Base-by-base conservation (phyloP, 2,888 invertebrate species). In the Pasiphila rectangulata region DNA sequence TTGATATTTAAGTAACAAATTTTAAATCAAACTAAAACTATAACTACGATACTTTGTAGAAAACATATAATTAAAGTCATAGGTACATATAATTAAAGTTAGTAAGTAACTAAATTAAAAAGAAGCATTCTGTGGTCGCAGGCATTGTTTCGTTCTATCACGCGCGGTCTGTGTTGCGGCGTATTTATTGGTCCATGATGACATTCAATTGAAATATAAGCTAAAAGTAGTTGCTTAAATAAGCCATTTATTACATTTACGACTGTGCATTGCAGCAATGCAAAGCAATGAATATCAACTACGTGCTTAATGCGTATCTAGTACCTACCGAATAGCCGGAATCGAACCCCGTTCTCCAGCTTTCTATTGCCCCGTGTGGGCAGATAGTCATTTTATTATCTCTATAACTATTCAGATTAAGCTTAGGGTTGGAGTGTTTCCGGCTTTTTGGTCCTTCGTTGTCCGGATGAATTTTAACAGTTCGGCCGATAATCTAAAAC, bases 371-470 rank as follows among this genome's bases (percentile, higher is more conserved):
- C 21, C 20, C 16, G 17, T n/a, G 20, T 6, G 29, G 29, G 16
- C 21, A 43, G 36, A 36, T 43, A 36, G 12, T 29, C 20, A 6
- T 27, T 21, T 16, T 36, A 36, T 27, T 35, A 35, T 20, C 21
- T 21, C 16, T 25, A 20, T 36, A 27, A 29, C 27, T 12, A 25
- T 42, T 27, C 27, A 36, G 27, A 21, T 21, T 16, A 4, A 12
- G 16, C 0, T 5, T 43, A 21, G 36, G 12, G 43, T 27, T 36
- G 32, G n/a, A 19, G 17, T 15, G 27, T 7, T 20, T 29, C 39
- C 27, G 27, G 39, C 12, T 10, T n/a, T 20, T 29, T 13, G 1
- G 7, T 10, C 13, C 4, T 16, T 13, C 6, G 2, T 37, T 24
- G 16, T 24, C 23, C 23, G 27, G 27, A 6, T 13, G 12, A 7